A percentile compares a stretch with the other conserved stretches of the same genome.
These are phyloP conservation scores for Reinhardtius hippoglossoides DNA, from an alignment of 2,113 vertebrate species.

Conservation along the genomic window DNA sequence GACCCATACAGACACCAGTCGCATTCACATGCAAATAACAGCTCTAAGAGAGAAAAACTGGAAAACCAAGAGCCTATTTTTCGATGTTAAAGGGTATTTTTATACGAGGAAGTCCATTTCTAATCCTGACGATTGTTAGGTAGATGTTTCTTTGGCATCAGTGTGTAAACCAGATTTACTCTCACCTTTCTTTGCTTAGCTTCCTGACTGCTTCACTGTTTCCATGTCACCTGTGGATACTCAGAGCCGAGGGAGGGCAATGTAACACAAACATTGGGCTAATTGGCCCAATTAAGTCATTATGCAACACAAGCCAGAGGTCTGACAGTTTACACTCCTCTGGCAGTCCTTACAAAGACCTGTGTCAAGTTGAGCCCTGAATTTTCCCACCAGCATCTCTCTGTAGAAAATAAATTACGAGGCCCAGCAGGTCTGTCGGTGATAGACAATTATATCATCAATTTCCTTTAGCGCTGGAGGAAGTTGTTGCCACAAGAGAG, in stretches of 20 bases:
- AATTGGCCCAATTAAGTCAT: constrained; percentile 82
- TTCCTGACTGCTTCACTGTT: constrained; percentile 48
- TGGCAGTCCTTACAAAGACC: constrained; percentile 64
- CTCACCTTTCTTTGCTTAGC: constrained; percentile 29
- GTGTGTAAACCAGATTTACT: not conserved
- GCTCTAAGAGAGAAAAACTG: not conserved
- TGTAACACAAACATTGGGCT: constrained; percentile 78
- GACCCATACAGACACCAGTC: constrained; percentile 10
- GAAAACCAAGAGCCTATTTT: not conserved
- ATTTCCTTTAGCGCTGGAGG: constrained; percentile 21
- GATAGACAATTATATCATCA: constrained; percentile 21
- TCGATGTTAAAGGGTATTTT: not conserved
- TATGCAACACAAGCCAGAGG: constrained; percentile 80
- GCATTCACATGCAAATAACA: constrained; percentile 40
- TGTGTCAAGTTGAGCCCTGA: constrained; percentile 38
- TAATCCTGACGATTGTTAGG: not conserved
- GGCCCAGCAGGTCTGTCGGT: constrained; percentile 28
- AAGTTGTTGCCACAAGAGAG: constrained; percentile 18
- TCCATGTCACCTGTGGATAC: constrained; percentile 74
- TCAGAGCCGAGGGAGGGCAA: constrained; percentile 66
- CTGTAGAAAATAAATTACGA: constrained; percentile 42
- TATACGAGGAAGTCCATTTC: not conserved
- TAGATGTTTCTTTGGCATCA: constrained; percentile 11
- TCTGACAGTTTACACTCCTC: constrained; percentile 65
- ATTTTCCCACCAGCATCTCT: constrained; percentile 62